These are phyloP conservation scores for Lycaon pictus DNA, from an alignment of 2,113 vertebrate genomes.

Conservation along the genomic window DNA sequence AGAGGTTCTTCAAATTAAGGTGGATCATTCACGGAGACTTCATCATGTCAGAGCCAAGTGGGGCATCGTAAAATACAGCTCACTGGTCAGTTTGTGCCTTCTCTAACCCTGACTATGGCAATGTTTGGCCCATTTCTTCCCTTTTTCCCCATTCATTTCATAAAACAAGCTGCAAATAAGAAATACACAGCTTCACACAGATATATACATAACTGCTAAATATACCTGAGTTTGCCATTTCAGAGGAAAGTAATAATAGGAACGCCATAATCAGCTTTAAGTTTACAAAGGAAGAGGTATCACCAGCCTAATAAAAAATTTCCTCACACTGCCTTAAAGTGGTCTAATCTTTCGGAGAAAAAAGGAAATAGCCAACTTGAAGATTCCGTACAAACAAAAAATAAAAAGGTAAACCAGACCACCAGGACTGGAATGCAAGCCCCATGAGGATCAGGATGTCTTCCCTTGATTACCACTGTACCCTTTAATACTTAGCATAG, in stretches of 20 bases:
- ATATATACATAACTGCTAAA: not conserved
- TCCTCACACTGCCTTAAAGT: not conserved
- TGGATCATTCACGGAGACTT: not conserved
- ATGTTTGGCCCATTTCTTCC: not conserved
- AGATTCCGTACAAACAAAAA: not conserved
- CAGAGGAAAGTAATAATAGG: not conserved
- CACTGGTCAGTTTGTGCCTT: not conserved
- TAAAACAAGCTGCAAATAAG: slow-evolving; percentile 58
- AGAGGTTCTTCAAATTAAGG: slow-evolving; percentile 2
- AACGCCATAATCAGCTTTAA: not conserved
- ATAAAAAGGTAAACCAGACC: not conserved
- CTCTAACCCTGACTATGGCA: not conserved
- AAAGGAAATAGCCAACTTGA: not conserved
- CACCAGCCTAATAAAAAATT: slow-evolving; percentile 4
- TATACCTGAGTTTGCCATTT: not conserved
- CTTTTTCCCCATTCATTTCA: not conserved
- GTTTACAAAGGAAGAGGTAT: not conserved
- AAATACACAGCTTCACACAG: slow-evolving; percentile 1
- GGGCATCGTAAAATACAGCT: not conserved
- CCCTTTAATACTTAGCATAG: not conserved
- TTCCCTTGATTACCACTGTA: not conserved
- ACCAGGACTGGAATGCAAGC: not conserved
- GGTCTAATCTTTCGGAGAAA: not conserved
- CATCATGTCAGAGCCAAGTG: slow-evolving; percentile 10
- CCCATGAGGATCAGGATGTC: not conserved